Base-by-base conservation (phyloP, 2,113 vertebrate species). In the Cercocebus atys region DNA sequence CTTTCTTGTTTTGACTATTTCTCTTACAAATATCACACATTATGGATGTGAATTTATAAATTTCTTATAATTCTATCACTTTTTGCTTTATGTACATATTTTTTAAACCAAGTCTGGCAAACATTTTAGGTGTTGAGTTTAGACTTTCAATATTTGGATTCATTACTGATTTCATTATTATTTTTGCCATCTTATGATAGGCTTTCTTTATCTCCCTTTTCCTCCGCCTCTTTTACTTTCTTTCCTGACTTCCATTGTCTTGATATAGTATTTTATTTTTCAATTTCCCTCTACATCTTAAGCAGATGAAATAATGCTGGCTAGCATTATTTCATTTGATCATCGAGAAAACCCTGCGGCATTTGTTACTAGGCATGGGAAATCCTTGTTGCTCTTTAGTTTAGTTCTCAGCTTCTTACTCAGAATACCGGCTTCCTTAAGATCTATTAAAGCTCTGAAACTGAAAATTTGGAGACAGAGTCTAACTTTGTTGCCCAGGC, bases 1-100 rank as follows among this genome's bases (percentile, higher is more conserved):
- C 17, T 78, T 92, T 66, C 55, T 45, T 38, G 84, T 59, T 88
- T 82, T 93, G 66, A 86, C n/a, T 61, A 23, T 93, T 94, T 88
- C 59, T 90, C 32, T 73, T 78, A 3, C 76, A 88, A 91, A 72
- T 85, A 38, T 23, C 27, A 66, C 17, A 30, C 38, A 47, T 52
- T 23, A 47, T 40, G 30, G 22, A 22, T 38, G 68, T 35, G 17
- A 16, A 32, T 95, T 81, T 79, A 81, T 95, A 47, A 27, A 50
- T 94, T 78, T 83, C 55, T 87, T 57, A 16, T 43, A 91, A 73
- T 73, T 94, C 47, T 88, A 20, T 93, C 43, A 64, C n/a, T 45
- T 43, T 90, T 66, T 91, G 57, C 76, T 73, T 78, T 78, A 55
- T 17, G 2, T 40, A 47, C 11, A n/a, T 76, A 35, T 50, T 93